These are phyloP conservation scores for Mobula birostris DNA, from an alignment of 2,113 vertebrate genomes.

Conservation along the genomic window DNA sequence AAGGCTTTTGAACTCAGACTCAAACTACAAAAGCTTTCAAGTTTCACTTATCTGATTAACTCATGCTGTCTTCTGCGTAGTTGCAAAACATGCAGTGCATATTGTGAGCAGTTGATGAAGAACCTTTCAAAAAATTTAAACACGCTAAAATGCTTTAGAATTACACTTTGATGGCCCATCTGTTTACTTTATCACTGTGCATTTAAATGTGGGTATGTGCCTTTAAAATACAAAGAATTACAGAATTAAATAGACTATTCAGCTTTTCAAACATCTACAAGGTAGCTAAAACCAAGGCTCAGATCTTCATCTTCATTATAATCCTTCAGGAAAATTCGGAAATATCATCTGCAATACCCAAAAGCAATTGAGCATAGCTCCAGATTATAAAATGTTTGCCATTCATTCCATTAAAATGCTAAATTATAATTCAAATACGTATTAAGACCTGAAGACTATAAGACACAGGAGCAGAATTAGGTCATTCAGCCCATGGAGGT, in stretches of 20 bases:
- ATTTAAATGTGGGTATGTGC: background rate
- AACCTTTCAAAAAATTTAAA: constrained; percentile 16
- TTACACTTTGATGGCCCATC: background rate
- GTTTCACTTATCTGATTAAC: background rate
- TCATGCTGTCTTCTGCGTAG: background rate
- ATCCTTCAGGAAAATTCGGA: background rate
- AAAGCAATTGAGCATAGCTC: background rate
- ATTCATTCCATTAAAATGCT: background rate
- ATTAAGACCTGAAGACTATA: no score
- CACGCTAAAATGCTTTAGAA: background rate
- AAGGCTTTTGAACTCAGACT: background rate
- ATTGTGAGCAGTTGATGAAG: constrained; percentile 2
- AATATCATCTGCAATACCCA: no score
- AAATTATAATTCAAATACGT: background rate
- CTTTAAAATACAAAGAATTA: background rate
- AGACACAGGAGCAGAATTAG: no score
- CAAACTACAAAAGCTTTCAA: background rate
- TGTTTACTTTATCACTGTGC: background rate
- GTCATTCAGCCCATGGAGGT: no score
- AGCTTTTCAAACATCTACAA: background rate
- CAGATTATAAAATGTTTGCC: background rate
- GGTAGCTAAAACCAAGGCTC: background rate
- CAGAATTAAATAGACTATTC: background rate
- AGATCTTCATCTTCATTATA: background rate
- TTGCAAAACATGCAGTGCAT: background rate